Evolutionary conservation across 2,797 vertebrate species (phyloP), one percentile per base, ranked within the genome.

Genomic region (Sebastes oblongus): DNA sequence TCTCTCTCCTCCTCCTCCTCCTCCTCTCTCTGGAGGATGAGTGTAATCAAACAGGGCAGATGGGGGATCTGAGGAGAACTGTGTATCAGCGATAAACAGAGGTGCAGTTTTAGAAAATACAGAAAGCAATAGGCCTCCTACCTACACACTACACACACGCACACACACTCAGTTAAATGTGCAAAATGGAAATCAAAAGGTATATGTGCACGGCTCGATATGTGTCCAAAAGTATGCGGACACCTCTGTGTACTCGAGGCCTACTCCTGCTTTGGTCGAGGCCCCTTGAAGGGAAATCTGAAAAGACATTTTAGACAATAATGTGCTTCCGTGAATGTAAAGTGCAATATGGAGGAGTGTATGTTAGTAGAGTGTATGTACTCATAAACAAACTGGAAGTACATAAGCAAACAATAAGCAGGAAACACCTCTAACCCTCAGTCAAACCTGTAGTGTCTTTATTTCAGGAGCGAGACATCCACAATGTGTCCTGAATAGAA

Each of bases 41-140:
- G 82, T 88, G 77, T 85, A 91, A 89, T 91, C 89, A 91, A 91
- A 92, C 70, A 78, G 80, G 83, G 81, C 89, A 88, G 87, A 90
- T 88, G 83, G 86, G 74, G 81, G 81, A 89, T 91, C 90, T 88
- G 74, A 89, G 70, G 72, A 85, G 84, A 83, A 89, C 75, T 72
- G 81, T 85, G 82, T 82, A 81, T 88, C 80, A 78, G 82, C 42
- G 16, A 76, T 89, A 87, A 87, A 86, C 69, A 34, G 71, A 62
- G 64, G 72, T 56, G 56, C 75, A 76, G 64, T 80, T 84, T 80
- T 46, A 61, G 59, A 80, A 79, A 85, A 80, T 72, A 82, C 76
- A 68, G 80, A 80, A 66, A 81, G 72, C 75, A 81, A 74, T 67
- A 70, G 76, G 70, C 61, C 76, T 75, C 30, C 30, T 56, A 32